Evolutionary conservation across 2,888 invertebrate species (phyloP).

Genomic region (Flexamia atlantica): DNA sequence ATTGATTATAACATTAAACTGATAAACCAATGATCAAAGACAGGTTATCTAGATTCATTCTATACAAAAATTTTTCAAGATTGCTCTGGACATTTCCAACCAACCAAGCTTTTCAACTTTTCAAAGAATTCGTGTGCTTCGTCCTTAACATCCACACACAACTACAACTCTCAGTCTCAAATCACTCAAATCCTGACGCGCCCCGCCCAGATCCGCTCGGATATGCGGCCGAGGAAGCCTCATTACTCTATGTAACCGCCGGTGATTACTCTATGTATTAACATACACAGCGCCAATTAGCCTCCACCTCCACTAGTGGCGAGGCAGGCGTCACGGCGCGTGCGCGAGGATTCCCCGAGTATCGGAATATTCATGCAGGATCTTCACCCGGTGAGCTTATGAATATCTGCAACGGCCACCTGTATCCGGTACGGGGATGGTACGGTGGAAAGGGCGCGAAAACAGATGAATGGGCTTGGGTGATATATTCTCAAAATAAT

Average conservation of each 20-base stretch:
- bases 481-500: too few relatives aligned
- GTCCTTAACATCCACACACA: too few relatives aligned
- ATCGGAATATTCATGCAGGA: constrained; percentile 57
- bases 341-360: background rate
- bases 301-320: background rate
- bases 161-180: background rate
- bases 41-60: too few relatives aligned
- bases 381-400: constrained; percentile 50
- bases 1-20: too few relatives aligned
- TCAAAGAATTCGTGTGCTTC: too few relatives aligned
- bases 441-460: background rate
- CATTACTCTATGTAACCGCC: background rate
- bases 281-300: background rate
- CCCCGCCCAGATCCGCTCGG: background rate
- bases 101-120: too few relatives aligned
- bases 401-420: constrained; percentile 40
- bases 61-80: too few relatives aligned
- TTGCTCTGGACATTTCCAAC: too few relatives aligned
- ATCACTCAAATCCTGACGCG: background rate
- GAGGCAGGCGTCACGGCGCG: background rate
- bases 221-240: background rate
- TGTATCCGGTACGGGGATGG: constrained; percentile 18
- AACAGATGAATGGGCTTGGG: too few relatives aligned
- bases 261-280: background rate
- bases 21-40: too few relatives aligned